These are phyloP conservation scores for Hippasteria phrygiana DNA, from an alignment of 53 echinoderm and acorn worm genomes.

Conservation along the genomic window DNA sequence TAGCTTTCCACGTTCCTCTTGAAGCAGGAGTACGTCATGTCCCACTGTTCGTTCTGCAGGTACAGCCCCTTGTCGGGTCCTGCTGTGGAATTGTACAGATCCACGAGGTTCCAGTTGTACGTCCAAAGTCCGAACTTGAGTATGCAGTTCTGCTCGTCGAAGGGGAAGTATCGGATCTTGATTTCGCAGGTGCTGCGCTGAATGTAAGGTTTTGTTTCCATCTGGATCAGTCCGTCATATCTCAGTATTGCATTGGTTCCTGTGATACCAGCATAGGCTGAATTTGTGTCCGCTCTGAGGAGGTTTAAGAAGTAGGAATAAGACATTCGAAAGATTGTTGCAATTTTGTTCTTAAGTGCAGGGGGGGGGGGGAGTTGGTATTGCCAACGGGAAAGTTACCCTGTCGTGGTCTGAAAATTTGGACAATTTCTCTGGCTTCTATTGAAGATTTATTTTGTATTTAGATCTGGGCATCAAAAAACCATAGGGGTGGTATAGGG, in stretches of 20 bases:
- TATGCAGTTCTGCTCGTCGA: constrained; percentile 84
- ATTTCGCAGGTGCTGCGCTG: constrained; percentile 92
- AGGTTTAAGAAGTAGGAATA: background rate
- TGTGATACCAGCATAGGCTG: constrained; percentile 74
- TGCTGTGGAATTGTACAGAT: constrained; percentile 78
- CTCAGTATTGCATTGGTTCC: constrained; percentile 80
- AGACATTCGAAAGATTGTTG: background rate
- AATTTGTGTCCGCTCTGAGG: constrained; percentile 79
- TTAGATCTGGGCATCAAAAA: too few species aligned
- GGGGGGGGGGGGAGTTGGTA: too few species aligned
- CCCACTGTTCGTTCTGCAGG: constrained; percentile 89
- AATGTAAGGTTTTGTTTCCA: constrained; percentile 89
- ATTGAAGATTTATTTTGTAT: too few species aligned
- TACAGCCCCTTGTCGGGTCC: constrained; percentile 68
- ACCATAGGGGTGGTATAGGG: too few species aligned
- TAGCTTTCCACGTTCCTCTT: constrained; percentile 75
- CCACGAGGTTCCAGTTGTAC: constrained; percentile 74
- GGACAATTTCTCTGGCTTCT: too few species aligned
- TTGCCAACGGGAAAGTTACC: too few species aligned
- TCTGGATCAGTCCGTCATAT: constrained; percentile 75
- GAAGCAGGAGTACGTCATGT: constrained; percentile 78
- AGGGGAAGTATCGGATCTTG: constrained; percentile 87
- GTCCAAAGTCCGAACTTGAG: constrained; percentile 98
- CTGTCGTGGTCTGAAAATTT: too few species aligned
- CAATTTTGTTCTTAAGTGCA: background rate